Conservation (phyloP, 2,113 vertebrate genomes). For the Rhinopomastus cyanomelas region DNA sequence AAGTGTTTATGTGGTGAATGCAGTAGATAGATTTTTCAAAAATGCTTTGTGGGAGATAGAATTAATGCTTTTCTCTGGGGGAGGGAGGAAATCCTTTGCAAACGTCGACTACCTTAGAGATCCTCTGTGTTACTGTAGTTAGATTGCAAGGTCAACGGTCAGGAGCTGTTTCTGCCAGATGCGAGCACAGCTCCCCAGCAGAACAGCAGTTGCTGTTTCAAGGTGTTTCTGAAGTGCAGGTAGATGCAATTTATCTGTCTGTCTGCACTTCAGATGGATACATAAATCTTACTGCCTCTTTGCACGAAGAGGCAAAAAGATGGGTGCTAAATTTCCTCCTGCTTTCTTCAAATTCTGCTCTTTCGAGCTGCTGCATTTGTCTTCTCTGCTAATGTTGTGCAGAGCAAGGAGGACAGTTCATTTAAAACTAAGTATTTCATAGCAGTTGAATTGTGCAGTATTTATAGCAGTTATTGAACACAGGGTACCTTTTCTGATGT, state of each 20-base stretch:
- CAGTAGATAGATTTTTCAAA: neutral
- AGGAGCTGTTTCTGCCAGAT: neutral
- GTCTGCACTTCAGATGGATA: too few relatives aligned
- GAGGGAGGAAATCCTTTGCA: neutral
- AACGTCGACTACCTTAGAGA: neutral
- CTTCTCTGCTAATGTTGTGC: neutral
- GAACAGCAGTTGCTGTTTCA: neutral
- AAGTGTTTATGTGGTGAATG: neutral
- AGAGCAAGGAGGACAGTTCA: neutral
- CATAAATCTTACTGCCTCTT: too few relatives aligned
- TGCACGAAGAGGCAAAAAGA: neutral
- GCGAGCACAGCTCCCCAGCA: neutral
- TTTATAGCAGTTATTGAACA: constrained; percentile 17
- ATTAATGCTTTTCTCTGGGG: neutral
- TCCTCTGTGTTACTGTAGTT: neutral
- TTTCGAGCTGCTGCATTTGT: neutral
- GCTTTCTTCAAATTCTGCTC: constrained; percentile 18
- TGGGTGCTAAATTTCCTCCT: constrained; percentile 5
- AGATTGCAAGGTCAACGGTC: neutral
- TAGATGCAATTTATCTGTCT: neutral
- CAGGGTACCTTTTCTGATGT: neutral
- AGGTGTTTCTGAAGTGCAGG: constrained; percentile 1
- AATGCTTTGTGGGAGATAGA: neutral
- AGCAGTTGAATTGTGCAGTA: neutral
- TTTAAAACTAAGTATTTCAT: neutral